Percentiles rank a stretch among this genome's conserved stretches.
phyloP scores from a whole-genome alignment of 1,140 invertebrate species.

The Drosophila sechellia region DNA sequence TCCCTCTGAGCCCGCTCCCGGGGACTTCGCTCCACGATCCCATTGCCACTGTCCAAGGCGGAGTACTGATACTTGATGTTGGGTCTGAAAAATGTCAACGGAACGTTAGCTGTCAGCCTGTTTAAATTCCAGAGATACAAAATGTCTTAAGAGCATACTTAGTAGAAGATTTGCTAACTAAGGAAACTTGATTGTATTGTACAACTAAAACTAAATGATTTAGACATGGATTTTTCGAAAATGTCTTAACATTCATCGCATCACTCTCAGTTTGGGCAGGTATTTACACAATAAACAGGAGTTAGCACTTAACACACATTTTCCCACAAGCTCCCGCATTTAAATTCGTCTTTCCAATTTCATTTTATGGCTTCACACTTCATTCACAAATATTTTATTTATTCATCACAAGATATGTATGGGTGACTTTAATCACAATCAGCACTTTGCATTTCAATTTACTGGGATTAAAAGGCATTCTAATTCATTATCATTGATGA shows the following conservation, averaged over 20 bases:
- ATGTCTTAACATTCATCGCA: constrained; percentile 21
- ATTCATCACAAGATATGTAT: neutral
- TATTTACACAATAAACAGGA: constrained; percentile 15
- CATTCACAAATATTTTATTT: constrained; percentile 19
- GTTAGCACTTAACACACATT: constrained; percentile 7
- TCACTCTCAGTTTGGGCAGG: constrained; percentile 10
- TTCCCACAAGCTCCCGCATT: constrained; percentile 25
- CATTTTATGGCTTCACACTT: constrained; percentile 18
- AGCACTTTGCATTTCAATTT: constrained; percentile 1
- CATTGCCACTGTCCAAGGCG: constrained; percentile 87
- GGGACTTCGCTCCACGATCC: constrained; percentile 87
- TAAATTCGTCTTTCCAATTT: constrained; percentile 20
- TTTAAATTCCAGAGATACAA: neutral
- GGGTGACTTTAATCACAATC: neutral
- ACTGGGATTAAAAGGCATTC: neutral
- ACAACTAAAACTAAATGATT: constrained; percentile 40
- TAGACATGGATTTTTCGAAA: constrained; percentile 9
- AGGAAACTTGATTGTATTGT: constrained; percentile 33
- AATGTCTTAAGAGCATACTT: constrained; percentile 28
- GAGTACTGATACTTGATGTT: constrained; percentile 88
- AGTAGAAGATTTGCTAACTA: constrained; percentile 30
- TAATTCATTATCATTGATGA: neutral
- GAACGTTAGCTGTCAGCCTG: neutral
- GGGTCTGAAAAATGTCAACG: constrained; percentile 61
- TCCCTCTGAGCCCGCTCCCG: constrained; percentile 88